Percentiles rank a stretch among this genome's conserved stretches.
Conservation (phyloP, 2,888 invertebrate genomes). For the Stenurella melanura region DNA sequence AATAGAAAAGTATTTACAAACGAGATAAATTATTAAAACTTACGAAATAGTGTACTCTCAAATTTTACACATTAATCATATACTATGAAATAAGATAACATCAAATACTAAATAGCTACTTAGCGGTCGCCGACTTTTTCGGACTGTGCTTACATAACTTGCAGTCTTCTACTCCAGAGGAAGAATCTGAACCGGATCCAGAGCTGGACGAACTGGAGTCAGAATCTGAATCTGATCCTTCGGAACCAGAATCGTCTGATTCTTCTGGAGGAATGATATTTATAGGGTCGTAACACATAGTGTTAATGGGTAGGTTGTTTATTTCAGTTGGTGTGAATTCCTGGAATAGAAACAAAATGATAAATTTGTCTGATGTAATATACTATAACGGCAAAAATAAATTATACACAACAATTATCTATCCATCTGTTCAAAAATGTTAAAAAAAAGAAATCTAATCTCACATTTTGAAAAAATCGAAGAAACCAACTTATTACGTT, state of each 20-base stretch:
- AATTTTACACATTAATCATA: slow-evolving; percentile 11
- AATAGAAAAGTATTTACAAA: slow-evolving; percentile 46
- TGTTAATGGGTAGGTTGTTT: slow-evolving; percentile 94
- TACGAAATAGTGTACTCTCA: slow-evolving; percentile 24
- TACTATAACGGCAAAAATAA: background rate
- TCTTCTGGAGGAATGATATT: slow-evolving; percentile 74
- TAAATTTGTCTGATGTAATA: background rate
- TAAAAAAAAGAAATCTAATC: too few relatives aligned
- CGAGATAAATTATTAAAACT: slow-evolving; percentile 38
- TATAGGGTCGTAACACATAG: slow-evolving; percentile 83
- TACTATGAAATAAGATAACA: slow-evolving; percentile 25
- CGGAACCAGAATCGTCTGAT: slow-evolving; percentile 75
- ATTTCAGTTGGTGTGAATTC: slow-evolving; percentile 88
- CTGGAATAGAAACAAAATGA: slow-evolving; percentile 59
- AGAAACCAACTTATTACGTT: too few relatives aligned
- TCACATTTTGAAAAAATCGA: too few relatives aligned
- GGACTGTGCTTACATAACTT: slow-evolving; percentile 58
- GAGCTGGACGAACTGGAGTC: slow-evolving; percentile 74
- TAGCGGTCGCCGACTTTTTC: slow-evolving; percentile 39
- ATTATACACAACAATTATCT: too few relatives aligned
- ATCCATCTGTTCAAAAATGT: too few relatives aligned
- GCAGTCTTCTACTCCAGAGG: slow-evolving; percentile 57
- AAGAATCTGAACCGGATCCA: slow-evolving; percentile 58
- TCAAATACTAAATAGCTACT: background rate
- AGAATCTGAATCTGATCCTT: slow-evolving; percentile 73